Base-by-base conservation (phyloP, 2,797 vertebrate species). In the Distichodus sexfasciatus region DNA sequence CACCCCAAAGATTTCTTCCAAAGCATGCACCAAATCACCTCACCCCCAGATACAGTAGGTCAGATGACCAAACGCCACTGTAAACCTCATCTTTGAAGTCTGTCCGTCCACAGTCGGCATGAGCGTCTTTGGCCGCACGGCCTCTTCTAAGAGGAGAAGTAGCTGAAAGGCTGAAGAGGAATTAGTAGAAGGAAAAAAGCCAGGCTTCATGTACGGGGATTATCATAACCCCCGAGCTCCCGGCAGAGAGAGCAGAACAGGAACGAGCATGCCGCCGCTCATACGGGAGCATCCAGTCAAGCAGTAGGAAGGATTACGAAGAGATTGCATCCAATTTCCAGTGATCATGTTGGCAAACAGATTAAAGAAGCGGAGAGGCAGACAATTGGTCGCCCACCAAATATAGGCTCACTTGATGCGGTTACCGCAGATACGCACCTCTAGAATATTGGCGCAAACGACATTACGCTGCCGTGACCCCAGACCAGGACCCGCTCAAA, bases 341-440 rank as follows among this genome's bases (percentile, higher is more conserved):
- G 75, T 71, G 64, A 55, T 73, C 64, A 74, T 78, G 66, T 71
- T 63, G 33, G 57, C 69, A 78, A 75, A 77, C 62, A 60, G 69
- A 67, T 82, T 75, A 40, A 72, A 69, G 60, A 64, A 61, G 35
- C 67, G 48, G 46, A 58, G 63, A 54, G 55, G 29, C 76, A 83
- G 80, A 78, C 72, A 78, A 80, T 65, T 71, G 76, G 72, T 77
- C 77, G 55, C 71, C 70, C 58, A 58, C 46, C 50, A 66, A 76
- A 76, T 68, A 66, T 71, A 61, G 76, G 69, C 51, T 50, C 36
- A 51, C 59, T 46, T 81, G 71, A 82, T 77, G 51, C 43, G 41
- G 72, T 82, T 79, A 81, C 70, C 64, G 47, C 46, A 80, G 68
- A 66, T 73, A 70, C 54, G 58, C 59, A 69, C 64, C 64, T 65